phyloP scores from a whole-genome alignment of 92 coral and sea anemone genomes.

The Zoanthus sansibaricus region DNA sequence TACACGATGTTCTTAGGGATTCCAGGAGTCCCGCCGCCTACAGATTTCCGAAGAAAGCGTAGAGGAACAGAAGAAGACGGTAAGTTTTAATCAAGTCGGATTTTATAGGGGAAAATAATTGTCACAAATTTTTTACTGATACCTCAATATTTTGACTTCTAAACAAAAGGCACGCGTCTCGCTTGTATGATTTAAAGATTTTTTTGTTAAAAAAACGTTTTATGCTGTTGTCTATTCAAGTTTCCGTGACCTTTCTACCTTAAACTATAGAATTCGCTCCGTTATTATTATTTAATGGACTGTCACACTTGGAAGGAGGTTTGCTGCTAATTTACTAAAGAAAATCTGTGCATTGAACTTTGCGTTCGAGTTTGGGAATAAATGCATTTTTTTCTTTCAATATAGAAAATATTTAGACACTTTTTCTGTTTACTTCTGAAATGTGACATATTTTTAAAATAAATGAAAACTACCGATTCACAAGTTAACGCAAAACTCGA shows the following conservation, averaged over 20 bases:
- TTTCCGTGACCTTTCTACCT: background rate
- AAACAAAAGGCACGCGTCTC: background rate
- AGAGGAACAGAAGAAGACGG: constrained; percentile 73
- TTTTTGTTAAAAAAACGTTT: background rate
- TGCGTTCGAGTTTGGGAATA: background rate
- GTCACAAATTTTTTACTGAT: background rate
- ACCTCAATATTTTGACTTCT: background rate
- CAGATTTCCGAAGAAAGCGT: constrained; percentile 81
- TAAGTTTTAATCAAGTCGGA: background rate
- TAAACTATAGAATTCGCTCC: background rate
- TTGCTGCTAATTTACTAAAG: background rate
- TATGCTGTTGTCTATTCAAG: background rate
- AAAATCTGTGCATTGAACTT: background rate
- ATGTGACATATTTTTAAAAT: background rate
- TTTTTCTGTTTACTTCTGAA: background rate
- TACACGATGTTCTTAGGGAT: constrained; percentile 95
- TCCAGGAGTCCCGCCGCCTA: constrained; percentile 97
- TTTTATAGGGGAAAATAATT: background rate
- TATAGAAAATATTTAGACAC: background rate
- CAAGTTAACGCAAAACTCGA: background rate
- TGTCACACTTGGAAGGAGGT: background rate
- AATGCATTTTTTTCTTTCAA: background rate
- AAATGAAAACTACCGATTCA: background rate
- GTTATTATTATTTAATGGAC: background rate
- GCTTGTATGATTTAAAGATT: too few species aligned